Conservation (phyloP, 2,797 vertebrate genomes). For the Distichodus sexfasciatus region DNA sequence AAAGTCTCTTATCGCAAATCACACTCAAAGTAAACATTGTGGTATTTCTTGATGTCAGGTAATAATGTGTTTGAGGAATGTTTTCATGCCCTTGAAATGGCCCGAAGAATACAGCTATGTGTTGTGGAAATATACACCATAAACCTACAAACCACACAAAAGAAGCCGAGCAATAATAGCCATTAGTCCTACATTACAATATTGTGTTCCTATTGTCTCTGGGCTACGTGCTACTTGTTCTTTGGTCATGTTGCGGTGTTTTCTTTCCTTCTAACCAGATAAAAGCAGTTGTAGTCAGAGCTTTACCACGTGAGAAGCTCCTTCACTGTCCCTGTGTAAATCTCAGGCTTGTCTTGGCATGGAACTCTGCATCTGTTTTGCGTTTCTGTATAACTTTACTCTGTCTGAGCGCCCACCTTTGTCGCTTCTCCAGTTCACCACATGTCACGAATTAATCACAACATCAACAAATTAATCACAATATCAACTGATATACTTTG, state of each 20-base stretch:
- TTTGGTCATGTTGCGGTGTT: too few relatives aligned
- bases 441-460: slow-evolving; percentile 12
- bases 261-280: too few relatives aligned
- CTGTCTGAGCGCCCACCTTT: slow-evolving; percentile 5
- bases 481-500: too few relatives aligned
- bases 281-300: not conserved
- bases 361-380: not conserved
- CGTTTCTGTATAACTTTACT: slow-evolving; percentile 22
- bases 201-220: not conserved
- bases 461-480: not conserved
- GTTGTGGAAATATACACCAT: slow-evolving; percentile 15
- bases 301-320: not conserved
- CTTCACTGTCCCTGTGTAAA: not conserved
- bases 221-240: not conserved
- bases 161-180: not conserved
- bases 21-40: not conserved
- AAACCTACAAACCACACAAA: not conserved
- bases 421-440: slow-evolving; percentile 1
- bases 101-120: not conserved
- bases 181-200: not conserved
- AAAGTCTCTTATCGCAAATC: not conserved
- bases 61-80: not conserved
- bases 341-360: not conserved
- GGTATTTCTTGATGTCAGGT: not conserved
- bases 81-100: not conserved